Conservation (phyloP, 2,113 vertebrate genomes). For the Balaenoptera acutorostrata region DNA sequence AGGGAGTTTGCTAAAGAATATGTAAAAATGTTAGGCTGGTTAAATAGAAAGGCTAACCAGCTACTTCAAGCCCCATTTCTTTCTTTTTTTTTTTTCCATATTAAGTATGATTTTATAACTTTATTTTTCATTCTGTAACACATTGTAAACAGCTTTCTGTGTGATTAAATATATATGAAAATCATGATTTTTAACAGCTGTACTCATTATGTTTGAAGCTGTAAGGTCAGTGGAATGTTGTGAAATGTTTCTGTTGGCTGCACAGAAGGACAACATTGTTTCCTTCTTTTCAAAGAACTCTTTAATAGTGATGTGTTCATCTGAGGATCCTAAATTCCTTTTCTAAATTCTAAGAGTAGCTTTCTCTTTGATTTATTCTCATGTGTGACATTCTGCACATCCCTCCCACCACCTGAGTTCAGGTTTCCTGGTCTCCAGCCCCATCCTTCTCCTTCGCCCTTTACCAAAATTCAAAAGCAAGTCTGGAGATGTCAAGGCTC, state of each 20-base stretch:
- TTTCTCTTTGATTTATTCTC: neutral
- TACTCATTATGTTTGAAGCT: neutral
- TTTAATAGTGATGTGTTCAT: neutral
- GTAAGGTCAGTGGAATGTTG: neutral
- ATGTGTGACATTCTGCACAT: neutral
- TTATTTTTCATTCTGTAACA: neutral
- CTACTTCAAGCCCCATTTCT: neutral
- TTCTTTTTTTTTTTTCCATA: too few relatives aligned
- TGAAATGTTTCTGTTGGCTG: neutral
- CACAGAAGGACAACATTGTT: neutral
- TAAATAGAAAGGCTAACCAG: neutral
- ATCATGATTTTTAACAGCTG: neutral
- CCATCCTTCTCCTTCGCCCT: neutral
- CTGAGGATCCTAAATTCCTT: neutral
- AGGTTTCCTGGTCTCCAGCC: neutral
- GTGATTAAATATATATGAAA: neutral
- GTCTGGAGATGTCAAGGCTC: neutral
- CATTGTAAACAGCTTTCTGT: neutral
- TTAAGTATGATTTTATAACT: neutral
- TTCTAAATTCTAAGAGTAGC: neutral
- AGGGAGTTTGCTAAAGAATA: constrained; percentile 9
- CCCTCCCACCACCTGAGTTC: neutral
- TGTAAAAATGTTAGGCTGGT: neutral
- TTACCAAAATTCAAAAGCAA: neutral
- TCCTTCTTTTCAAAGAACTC: neutral